Percentiles rank a stretch among this genome's conserved stretches.
Conservation (phyloP, 2,888 invertebrate genomes). For the Agriotes lineatus region DNA sequence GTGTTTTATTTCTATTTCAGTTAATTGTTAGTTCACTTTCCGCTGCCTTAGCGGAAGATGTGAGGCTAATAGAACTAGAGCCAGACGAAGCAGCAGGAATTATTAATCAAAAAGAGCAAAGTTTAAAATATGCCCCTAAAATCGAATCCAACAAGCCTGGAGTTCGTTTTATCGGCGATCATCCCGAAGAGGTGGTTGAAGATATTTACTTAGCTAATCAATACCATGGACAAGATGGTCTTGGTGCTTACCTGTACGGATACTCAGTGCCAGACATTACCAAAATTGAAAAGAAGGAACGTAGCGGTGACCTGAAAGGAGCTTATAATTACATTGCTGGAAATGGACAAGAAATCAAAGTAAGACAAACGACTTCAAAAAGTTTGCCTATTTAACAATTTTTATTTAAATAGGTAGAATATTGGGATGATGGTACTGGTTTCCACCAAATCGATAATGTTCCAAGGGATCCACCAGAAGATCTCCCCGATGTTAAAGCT, state of each 20-base stretch:
- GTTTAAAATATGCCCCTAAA: constrained; percentile 68
- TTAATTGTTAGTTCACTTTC: constrained; percentile 23
- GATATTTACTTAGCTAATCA: constrained; percentile 79
- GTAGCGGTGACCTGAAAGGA: constrained; percentile 79
- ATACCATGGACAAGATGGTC: constrained; percentile 76
- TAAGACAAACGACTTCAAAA: constrained; percentile 52
- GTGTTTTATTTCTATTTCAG: no score
- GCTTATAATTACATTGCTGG: constrained; percentile 78
- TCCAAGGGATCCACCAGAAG: constrained; percentile 74
- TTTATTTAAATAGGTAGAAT: constrained; percentile 69
- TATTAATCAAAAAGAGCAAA: constrained; percentile 66
- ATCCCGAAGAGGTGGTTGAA: constrained; percentile 76
- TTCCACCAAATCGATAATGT: constrained; percentile 84
- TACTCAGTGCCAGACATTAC: constrained; percentile 81
- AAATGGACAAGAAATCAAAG: constrained; percentile 72
- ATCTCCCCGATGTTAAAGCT: constrained; percentile 77
- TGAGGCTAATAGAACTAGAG: constrained; percentile 68
- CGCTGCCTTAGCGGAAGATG: constrained; percentile 62
- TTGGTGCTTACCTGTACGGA: constrained; percentile 79
- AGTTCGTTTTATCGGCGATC: constrained; percentile 63
- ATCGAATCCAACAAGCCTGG: constrained; percentile 68
- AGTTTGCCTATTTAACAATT: neutral
- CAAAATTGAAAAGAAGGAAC: constrained; percentile 78
- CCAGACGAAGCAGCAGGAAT: constrained; percentile 69
- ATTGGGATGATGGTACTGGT: constrained; percentile 82